Conservation (phyloP, 2,113 vertebrate genomes). For the Cryptomyrus ogoouensis region DNA sequence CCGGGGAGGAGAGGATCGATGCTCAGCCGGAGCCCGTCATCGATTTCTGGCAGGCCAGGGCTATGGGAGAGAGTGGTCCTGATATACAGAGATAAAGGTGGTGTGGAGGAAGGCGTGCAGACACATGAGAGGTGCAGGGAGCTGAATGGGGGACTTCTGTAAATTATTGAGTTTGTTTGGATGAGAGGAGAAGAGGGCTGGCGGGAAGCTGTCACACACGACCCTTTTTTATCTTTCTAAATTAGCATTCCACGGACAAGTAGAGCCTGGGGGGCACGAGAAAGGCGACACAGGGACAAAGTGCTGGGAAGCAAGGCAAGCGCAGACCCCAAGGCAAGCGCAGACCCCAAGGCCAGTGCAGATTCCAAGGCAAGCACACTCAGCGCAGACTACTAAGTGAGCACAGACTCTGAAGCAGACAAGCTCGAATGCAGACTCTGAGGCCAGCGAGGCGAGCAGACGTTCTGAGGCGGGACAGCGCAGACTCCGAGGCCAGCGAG, state of each 20-base stretch:
- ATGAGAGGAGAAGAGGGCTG: background rate
- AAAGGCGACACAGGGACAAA: too few species aligned
- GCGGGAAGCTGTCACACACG: background rate
- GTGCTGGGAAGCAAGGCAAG: background rate
- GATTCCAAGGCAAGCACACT: too few species aligned
- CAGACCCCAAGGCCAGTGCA: background rate
- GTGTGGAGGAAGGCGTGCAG: constrained; percentile 21
- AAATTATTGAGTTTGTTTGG: constrained; percentile 17
- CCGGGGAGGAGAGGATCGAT: constrained; percentile 39
- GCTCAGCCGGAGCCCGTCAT: constrained; percentile 44
- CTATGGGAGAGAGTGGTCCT: constrained; percentile 30
- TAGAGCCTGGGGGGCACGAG: background rate
- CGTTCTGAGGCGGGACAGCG: too few species aligned
- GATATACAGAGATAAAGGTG: constrained; percentile 38
- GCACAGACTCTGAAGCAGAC: background rate
- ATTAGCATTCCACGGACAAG: background rate
- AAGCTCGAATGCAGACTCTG: too few species aligned
- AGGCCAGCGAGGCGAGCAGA: too few species aligned
- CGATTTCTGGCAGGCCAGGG: constrained; percentile 34
- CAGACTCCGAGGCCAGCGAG: too few species aligned
- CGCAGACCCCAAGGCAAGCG: background rate
- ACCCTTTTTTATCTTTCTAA: constrained; percentile 10
- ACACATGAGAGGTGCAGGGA: background rate
- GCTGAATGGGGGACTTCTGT: background rate
- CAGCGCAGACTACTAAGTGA: background rate